Percentiles rank a stretch among this genome's conserved stretches.
Evolutionary conservation across 2,888 invertebrate genomes (phyloP).

Genomic region (Diogma glabrata): DNA sequence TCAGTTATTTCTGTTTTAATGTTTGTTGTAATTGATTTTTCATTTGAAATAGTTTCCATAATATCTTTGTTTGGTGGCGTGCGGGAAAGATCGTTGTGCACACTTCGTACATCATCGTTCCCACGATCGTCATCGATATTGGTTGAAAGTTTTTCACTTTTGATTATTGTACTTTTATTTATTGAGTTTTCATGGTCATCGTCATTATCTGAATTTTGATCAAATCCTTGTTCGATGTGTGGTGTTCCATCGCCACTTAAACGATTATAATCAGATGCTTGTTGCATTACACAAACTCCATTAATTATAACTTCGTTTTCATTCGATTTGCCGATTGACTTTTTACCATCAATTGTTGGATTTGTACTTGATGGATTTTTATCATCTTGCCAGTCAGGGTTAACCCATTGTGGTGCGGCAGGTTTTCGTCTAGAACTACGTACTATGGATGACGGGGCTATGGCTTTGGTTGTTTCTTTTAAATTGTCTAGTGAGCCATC

Average conservation of each 20-base stretch:
- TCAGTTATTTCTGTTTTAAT: constrained; percentile 41
- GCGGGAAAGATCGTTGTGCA: constrained; percentile 19
- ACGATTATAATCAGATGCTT: constrained; percentile 56
- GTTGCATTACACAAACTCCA: constrained; percentile 85
- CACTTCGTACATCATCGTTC: constrained; percentile 14
- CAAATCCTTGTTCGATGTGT: constrained; percentile 64
- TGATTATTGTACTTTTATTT: constrained; percentile 17
- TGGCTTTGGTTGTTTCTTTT: constrained; percentile 28
- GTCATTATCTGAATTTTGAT: constrained; percentile 44
- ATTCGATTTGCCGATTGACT: constrained; percentile 30
- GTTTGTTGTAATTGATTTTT: constrained; percentile 15
- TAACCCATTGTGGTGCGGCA: constrained; percentile 95
- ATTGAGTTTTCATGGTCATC: constrained; percentile 39
- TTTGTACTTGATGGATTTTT: constrained; percentile 39
- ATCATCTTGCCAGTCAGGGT: constrained; percentile 80
- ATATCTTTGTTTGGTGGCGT: too few relatives aligned
- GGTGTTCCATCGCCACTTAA: constrained; percentile 30
- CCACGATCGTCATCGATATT: constrained; percentile 21
- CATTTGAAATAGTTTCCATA: neutral
- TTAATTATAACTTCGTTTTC: constrained; percentile 78
- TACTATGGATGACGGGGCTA: constrained; percentile 30
- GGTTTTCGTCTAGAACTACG: constrained; percentile 75
- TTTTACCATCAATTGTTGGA: neutral
- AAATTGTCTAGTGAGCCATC: constrained; percentile 21
- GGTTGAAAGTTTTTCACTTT: constrained; percentile 25